A percentile compares a stretch with the other conserved stretches of the same genome.
phyloP scores from a whole-genome alignment of 2,113 vertebrate genomes.

The Petrocephalus microphthalmus region DNA sequence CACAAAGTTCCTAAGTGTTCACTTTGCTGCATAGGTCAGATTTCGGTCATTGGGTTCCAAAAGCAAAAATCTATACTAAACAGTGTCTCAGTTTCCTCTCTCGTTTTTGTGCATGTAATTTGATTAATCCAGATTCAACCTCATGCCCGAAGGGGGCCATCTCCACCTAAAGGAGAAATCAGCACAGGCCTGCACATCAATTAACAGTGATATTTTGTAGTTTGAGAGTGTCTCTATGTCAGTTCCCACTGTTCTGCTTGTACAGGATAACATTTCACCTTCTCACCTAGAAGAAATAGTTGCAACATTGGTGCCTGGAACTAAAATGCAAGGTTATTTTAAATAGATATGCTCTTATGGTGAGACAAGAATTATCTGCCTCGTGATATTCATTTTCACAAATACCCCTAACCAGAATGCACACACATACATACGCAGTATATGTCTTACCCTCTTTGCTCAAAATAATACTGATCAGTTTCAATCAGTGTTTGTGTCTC shows the following conservation, averaged over 20 bases:
- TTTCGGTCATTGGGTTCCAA: slow-evolving; percentile 26
- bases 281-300: not conserved
- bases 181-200: not conserved
- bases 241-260: not conserved
- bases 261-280: not conserved
- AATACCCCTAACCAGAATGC: not conserved
- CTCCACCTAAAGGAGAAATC: slow-evolving; percentile 1
- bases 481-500: not conserved
- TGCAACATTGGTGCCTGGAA: not conserved
- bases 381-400: not conserved
- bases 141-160: not conserved
- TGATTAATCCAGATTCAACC: slow-evolving; percentile 21
- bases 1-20: slow-evolving; percentile 24
- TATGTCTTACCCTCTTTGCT: not conserved
- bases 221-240: not conserved
- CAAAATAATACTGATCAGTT: not conserved
- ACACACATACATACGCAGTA: not conserved
- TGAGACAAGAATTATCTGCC: not conserved
- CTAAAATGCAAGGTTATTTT: not conserved
- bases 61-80: slow-evolving; percentile 22
- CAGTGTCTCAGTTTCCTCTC: slow-evolving; percentile 14
- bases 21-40: slow-evolving; percentile 18
- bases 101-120: slow-evolving; percentile 26
- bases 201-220: not conserved
- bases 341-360: not conserved